Percentiles rank a stretch among this genome's conserved stretches.
phyloP scores from a whole-genome alignment of 2,888 invertebrate genomes.

The Drosophila sordidapex region DNA sequence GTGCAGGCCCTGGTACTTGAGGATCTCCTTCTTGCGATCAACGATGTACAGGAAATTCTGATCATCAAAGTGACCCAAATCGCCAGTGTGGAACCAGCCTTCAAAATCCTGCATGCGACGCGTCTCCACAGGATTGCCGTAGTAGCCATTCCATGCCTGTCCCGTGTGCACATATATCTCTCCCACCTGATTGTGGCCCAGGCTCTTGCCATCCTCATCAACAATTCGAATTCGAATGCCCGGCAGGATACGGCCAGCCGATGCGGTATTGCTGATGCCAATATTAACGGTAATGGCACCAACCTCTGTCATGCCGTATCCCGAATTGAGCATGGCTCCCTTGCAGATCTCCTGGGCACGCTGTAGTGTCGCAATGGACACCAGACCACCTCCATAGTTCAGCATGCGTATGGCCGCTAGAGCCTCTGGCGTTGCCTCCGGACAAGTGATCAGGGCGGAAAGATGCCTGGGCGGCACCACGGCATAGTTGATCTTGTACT shows the following conservation, averaged over 20 bases:
- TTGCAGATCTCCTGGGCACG: slow-evolving; percentile 60
- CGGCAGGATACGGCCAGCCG: slow-evolving; percentile 68
- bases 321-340: slow-evolving; percentile 57
- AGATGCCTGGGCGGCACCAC: slow-evolving; percentile 68
- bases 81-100: slow-evolving; percentile 82
- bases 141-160: slow-evolving; percentile 79
- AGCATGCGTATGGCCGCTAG: slow-evolving; percentile 62
- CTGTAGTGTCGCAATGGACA: slow-evolving; percentile 56
- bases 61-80: slow-evolving; percentile 82
- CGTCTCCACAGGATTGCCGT: slow-evolving; percentile 72
- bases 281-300: slow-evolving; percentile 60
- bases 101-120: slow-evolving; percentile 68
- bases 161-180: slow-evolving; percentile 74
- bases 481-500: slow-evolving; percentile 70
- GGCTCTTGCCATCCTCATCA: slow-evolving; percentile 62
- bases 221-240: slow-evolving; percentile 71
- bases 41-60: slow-evolving; percentile 76
- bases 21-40: slow-evolving; percentile 82
- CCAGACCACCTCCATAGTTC: slow-evolving; percentile 68
- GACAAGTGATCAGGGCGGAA: slow-evolving; percentile 56
- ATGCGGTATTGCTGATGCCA: slow-evolving; percentile 55
- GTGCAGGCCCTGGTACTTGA: slow-evolving; percentile 78
- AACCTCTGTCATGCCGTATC: slow-evolving; percentile 78
- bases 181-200: slow-evolving; percentile 71
- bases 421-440: slow-evolving; percentile 54